Conservation (phyloP, 1,140 invertebrate species). For the Hypsibius dujardini region DNA sequence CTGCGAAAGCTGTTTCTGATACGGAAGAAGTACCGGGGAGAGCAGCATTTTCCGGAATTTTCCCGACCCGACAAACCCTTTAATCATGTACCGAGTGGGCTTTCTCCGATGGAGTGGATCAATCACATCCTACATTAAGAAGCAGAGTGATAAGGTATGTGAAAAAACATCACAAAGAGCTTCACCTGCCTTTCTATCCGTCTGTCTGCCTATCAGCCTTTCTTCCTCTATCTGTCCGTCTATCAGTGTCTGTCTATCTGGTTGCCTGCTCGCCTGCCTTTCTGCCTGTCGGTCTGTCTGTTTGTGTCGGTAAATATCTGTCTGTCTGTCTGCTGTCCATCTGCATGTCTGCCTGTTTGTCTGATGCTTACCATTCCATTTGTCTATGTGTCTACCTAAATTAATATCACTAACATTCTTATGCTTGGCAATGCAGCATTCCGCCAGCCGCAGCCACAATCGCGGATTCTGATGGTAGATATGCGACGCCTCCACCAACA, state of each 20-base stretch:
- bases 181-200: conserved; percentile 19
- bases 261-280: too few relatives aligned
- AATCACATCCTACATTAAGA: conserved; percentile 29
- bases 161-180: not conserved
- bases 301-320: too few relatives aligned
- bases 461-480: conserved; percentile 67
- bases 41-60: conserved; percentile 47
- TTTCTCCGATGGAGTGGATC: conserved; percentile 46
- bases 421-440: conserved; percentile 44
- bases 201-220: too few relatives aligned
- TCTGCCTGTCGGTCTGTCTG: too few relatives aligned
- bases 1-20: not conserved
- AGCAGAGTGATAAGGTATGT: conserved; percentile 15
- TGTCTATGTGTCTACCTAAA: conserved; percentile 49
- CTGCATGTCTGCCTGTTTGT: too few relatives aligned
- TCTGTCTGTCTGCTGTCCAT: too few relatives aligned
- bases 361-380: too few relatives aligned
- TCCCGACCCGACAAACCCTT: conserved; percentile 43
- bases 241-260: too few relatives aligned
- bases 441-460: conserved; percentile 75
- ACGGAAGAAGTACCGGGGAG: conserved; percentile 26
- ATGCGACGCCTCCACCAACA: conserved; percentile 65
- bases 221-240: too few relatives aligned
- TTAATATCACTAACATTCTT: conserved; percentile 40
- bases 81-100: conserved; percentile 44